A percentile compares a stretch with the other conserved stretches of the same genome.
Conservation (phyloP, 2,888 invertebrate genomes). For the Spodoptera exigua region DNA sequence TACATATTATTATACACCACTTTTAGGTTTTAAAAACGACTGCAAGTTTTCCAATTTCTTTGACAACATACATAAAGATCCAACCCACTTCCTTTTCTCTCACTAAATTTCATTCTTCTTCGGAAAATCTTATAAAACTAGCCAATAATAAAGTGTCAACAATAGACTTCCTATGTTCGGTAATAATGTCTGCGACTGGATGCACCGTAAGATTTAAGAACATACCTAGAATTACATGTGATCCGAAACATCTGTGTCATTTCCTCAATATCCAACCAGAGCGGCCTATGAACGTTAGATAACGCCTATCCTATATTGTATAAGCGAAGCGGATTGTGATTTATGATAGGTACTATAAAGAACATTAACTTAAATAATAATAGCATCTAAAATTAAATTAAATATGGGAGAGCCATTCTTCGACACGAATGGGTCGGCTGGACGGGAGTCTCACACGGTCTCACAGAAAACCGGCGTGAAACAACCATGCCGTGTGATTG, state of each 20-base stretch:
- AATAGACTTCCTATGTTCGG: conserved; percentile 19
- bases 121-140: neutral
- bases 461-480: too few species aligned
- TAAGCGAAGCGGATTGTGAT: conserved; percentile 49
- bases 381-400: too few species aligned
- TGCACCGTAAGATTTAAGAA: conserved; percentile 50
- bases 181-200: conserved; percentile 37
- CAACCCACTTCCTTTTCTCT: too few species aligned
- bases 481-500: too few species aligned
- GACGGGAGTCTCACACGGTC: too few species aligned
- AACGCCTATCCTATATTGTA: conserved; percentile 26
- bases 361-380: too few species aligned
- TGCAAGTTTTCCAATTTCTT: too few species aligned
- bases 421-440: too few species aligned
- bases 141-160: conserved; percentile 4
- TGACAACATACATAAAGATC: too few species aligned
- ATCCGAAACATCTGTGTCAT: conserved; percentile 86
- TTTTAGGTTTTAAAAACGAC: too few species aligned
- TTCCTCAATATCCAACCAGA: conserved; percentile 86
- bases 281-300: conserved; percentile 79
- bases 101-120: neutral
- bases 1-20: too few species aligned
- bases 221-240: conserved; percentile 78
- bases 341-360: neutral
- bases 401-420: too few species aligned